A percentile compares a stretch with the other conserved stretches of the same genome.
These are phyloP conservation scores for Drosophila emarginata DNA, from an alignment of 2,888 invertebrate species.

Conservation along the genomic window DNA sequence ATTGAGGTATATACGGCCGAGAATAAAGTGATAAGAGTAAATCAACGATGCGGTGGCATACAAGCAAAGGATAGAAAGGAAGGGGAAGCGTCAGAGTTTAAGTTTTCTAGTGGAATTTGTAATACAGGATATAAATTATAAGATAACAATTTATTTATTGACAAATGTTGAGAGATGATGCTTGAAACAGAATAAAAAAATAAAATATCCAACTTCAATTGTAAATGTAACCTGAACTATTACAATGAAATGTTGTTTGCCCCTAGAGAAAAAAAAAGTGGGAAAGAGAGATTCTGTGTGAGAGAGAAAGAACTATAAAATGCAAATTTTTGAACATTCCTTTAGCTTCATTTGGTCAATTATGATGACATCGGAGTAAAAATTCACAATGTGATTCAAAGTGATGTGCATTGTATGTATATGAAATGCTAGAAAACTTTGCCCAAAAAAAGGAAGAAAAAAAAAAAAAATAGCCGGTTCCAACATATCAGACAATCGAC, in stretches of 20 bases:
- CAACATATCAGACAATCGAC: constrained; percentile 55
- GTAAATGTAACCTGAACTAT: not conserved
- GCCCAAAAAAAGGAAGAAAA: constrained; percentile 5
- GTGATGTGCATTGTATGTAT: constrained; percentile 18
- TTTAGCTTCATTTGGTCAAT: constrained; percentile 68
- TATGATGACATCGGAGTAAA: constrained; percentile 70
- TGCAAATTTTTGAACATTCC: not conserved
- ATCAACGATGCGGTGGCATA: too few species aligned
- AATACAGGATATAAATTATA: not conserved
- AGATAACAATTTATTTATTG: not conserved
- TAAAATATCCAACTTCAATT: not conserved
- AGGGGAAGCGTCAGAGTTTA: not conserved
- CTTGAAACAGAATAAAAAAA: not conserved
- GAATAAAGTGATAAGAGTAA: not conserved
- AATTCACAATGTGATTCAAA: constrained; percentile 50
- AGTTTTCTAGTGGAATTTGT: constrained; percentile 1
- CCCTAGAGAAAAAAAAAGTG: not conserved
- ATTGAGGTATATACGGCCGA: constrained; percentile 7
- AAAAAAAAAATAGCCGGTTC: constrained; percentile 28
- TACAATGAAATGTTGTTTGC: not conserved
- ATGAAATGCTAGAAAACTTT: constrained; percentile 43
- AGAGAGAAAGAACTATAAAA: not conserved
- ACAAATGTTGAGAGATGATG: not conserved
- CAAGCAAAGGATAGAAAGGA: too few species aligned
- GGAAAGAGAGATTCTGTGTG: not conserved